Conservation (phyloP, 1,140 invertebrate genomes). For the Pseudomyrmex cubaensis region DNA sequence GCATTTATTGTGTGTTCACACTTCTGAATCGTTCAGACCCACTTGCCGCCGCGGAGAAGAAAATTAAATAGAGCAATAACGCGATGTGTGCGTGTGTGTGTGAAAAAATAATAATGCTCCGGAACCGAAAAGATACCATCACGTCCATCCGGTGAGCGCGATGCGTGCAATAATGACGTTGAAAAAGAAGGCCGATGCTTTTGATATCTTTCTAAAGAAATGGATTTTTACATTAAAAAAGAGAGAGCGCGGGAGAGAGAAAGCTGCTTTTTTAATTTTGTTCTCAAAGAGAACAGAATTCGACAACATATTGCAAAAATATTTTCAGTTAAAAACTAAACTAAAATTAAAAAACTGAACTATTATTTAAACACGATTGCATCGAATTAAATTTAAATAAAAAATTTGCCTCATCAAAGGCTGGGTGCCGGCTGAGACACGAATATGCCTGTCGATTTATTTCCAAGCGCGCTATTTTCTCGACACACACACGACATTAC, state of each 20-base stretch:
- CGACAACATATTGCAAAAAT: neutral
- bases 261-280: neutral
- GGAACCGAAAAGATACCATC: constrained; percentile 46
- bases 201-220: constrained; percentile 22
- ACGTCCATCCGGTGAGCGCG: constrained; percentile 47
- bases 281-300: neutral
- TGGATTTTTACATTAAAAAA: constrained; percentile 6
- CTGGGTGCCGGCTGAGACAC: neutral
- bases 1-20: neutral
- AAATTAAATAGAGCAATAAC: constrained; percentile 20
- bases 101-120: constrained; percentile 42
- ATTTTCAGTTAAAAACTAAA: neutral
- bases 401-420: neutral
- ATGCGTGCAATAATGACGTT: constrained; percentile 20
- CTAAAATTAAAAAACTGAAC: no score
- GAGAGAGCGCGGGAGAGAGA: neutral
- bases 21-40: constrained; percentile 18
- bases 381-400: neutral
- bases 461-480: constrained; percentile 6
- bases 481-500: neutral
- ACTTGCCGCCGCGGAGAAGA: constrained; percentile 22
- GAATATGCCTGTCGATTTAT: constrained; percentile 36
- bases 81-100: neutral
- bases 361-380: no score
- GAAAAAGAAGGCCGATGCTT: constrained; percentile 7